Conservation (phyloP, 2,113 vertebrate species). For the Zosterops hypoxanthus region DNA sequence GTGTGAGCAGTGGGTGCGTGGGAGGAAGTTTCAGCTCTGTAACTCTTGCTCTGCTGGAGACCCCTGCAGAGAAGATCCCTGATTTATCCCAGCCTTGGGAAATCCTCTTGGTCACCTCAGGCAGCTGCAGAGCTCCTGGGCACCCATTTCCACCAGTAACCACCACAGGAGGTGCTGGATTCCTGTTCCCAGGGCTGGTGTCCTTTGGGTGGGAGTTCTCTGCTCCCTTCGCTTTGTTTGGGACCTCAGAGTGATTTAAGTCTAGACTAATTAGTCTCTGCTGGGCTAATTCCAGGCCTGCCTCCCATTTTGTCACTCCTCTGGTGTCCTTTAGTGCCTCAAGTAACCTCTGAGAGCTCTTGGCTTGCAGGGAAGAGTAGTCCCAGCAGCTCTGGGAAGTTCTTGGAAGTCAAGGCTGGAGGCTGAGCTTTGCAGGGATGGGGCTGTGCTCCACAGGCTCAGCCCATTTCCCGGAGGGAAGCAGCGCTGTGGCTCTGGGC, state of each 20-base stretch:
- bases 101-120: background rate
- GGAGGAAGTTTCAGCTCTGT: conserved; percentile 1
- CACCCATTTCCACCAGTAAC: background rate
- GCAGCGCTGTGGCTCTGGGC: background rate
- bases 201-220: background rate
- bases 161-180: background rate
- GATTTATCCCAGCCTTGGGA: background rate
- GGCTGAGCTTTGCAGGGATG: background rate
- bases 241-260: background rate
- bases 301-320: rapidly evolving
- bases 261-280: background rate
- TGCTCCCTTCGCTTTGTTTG: rapidly evolving
- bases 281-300: background rate
- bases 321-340: background rate
- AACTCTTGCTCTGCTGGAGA: conserved; percentile 30
- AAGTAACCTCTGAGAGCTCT: background rate
- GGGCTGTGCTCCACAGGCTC: background rate
- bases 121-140: background rate
- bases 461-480: background rate
- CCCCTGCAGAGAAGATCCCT: background rate
- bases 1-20: background rate
- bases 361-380: background rate
- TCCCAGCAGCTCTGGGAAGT: background rate
- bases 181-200: background rate
- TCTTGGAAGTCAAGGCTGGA: background rate